A percentile compares a stretch with the other conserved stretches of the same genome.
These are phyloP conservation scores for Aphaenogaster rudis DNA, from an alignment of 1,140 invertebrate species.

Conservation along the genomic window DNA sequence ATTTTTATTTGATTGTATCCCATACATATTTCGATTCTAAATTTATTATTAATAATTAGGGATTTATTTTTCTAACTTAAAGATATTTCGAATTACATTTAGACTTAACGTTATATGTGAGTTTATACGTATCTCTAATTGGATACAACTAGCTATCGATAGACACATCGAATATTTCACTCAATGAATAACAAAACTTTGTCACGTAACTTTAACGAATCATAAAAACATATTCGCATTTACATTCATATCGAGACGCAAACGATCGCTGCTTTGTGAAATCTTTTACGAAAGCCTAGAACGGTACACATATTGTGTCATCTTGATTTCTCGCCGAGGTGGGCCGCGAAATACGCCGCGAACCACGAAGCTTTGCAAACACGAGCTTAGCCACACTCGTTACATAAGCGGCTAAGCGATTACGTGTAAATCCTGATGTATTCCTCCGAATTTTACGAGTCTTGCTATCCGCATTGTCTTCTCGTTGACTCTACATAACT, in stretches of 20 bases:
- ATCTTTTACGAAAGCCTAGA: constrained; percentile 44
- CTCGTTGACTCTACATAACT: not conserved
- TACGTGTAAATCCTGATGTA: constrained; percentile 32
- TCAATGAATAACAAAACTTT: not conserved
- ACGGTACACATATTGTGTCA: constrained; percentile 46
- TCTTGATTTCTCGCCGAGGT: constrained; percentile 64
- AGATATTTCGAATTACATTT: not conserved
- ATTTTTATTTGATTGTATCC: not conserved
- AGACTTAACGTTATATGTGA: not conserved
- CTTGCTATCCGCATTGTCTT: not conserved
- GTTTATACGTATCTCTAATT: not conserved
- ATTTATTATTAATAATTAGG: not conserved
- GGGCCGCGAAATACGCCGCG: constrained; percentile 57
- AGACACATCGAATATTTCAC: not conserved
- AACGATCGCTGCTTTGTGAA: constrained; percentile 30
- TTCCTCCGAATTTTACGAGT: constrained; percentile 23
- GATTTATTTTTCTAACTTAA: not conserved
- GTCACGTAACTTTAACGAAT: not conserved
- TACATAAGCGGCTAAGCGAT: constrained; percentile 48
- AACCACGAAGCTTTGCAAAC: constrained; percentile 52
- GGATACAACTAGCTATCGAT: constrained; percentile 5
- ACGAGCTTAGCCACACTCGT: constrained; percentile 44
- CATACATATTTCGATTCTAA: not conserved
- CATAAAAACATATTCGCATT: not conserved
- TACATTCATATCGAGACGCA: not conserved